phyloP scores from a whole-genome alignment of 2,113 vertebrate genomes.

The Saccopteryx leptura region DNA sequence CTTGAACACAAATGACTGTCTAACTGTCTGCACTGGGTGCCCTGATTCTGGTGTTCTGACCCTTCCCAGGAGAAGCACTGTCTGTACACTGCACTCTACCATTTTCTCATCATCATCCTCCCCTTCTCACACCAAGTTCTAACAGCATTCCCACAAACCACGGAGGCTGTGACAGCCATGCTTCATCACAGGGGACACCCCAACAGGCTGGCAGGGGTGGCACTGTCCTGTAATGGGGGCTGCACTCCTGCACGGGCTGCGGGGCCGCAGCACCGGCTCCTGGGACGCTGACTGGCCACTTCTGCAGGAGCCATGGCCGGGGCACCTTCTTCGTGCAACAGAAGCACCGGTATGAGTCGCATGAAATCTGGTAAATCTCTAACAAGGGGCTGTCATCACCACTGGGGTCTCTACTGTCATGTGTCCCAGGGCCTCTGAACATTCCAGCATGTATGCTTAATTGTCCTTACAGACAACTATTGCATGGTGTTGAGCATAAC shows the following conservation, averaged over 20 bases:
- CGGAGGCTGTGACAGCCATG: too few species aligned
- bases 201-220: too few species aligned
- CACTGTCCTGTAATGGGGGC: too few species aligned
- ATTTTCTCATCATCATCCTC: too few species aligned
- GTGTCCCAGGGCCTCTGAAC: neutral
- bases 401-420: neutral
- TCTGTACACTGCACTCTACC: neutral
- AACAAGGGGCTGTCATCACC: rapidly evolving
- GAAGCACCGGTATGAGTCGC: rapidly evolving
- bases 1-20: neutral
- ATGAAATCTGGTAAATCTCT: rapidly evolving
- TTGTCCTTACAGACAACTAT: neutral
- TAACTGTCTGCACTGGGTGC: neutral
- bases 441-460: neutral
- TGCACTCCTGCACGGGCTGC: too few species aligned
- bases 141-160: neutral
- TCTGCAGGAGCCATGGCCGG: neutral
- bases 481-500: neutral
- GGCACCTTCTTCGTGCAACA: too few species aligned
- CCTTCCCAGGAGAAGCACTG: neutral
- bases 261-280: too few species aligned
- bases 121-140: neutral
- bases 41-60: neutral
- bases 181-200: too few species aligned
- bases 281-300: too few species aligned